These are phyloP conservation scores for Benthochromis sp. DNA, from an alignment of 2,113 vertebrate species.

Conservation along the genomic window DNA sequence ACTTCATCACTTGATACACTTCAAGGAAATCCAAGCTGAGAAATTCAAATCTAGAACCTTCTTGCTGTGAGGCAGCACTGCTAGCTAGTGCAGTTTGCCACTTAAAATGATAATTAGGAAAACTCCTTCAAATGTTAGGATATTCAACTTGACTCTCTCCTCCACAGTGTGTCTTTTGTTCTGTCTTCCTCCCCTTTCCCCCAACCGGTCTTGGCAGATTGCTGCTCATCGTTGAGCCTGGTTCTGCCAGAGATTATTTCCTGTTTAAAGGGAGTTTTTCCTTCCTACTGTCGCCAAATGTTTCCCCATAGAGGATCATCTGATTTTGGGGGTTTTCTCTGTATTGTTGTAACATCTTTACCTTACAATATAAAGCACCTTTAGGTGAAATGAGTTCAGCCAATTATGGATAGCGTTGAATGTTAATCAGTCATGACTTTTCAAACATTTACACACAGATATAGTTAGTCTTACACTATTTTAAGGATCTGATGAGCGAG, in stretches of 20 bases:
- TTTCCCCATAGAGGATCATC: background rate
- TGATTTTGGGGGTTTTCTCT: background rate
- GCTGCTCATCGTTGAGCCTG: background rate
- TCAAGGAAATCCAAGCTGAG: background rate
- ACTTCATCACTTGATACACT: background rate
- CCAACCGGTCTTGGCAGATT: background rate
- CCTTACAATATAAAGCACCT: background rate
- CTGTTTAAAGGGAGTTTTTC: background rate
- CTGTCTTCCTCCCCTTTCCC: background rate
- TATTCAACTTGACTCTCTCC: background rate
- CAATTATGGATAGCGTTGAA: background rate
- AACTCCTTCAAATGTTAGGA: background rate
- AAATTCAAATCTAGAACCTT: background rate
- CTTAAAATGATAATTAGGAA: background rate
- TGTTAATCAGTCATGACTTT: background rate
- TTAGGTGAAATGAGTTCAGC: background rate
- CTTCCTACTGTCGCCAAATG: background rate
- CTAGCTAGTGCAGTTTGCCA: background rate
- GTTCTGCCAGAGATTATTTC: background rate
- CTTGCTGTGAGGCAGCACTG: background rate
- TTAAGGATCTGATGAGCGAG: background rate
- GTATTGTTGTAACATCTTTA: background rate
- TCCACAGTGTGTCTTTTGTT: background rate
- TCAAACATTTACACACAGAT: background rate
- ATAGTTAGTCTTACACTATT: background rate